phyloP scores from a whole-genome alignment of 2,113 vertebrate species.

The Silurus glanis region DNA sequence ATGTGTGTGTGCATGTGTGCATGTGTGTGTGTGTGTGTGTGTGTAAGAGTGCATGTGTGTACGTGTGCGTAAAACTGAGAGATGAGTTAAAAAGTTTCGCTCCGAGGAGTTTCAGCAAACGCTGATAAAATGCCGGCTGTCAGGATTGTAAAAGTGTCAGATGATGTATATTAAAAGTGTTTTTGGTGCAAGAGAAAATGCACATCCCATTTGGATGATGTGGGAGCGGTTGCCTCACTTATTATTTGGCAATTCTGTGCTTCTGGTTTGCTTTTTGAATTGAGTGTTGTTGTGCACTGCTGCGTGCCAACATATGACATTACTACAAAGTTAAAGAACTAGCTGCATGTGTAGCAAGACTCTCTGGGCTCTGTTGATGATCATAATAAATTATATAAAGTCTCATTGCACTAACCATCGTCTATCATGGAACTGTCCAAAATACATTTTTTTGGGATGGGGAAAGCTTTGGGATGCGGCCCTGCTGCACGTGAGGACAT shows the following conservation, averaged over 20 bases:
- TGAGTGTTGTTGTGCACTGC: background rate
- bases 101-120: background rate
- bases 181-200: background rate
- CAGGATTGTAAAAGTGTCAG: background rate
- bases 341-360: background rate
- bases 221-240: background rate
- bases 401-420: background rate
- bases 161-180: background rate
- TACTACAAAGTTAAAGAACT: background rate
- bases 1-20: slow-evolving; percentile 1
- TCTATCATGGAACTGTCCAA: background rate
- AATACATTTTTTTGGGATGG: background rate
- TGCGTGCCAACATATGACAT: background rate
- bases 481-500: slow-evolving; percentile 20
- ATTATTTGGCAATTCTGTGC: background rate
- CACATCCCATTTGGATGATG: background rate
- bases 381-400: background rate
- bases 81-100: slow-evolving; percentile 14
- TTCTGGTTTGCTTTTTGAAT: background rate
- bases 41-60: slow-evolving; percentile 28
- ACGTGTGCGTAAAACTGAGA: background rate
- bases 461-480: slow-evolving; percentile 19
- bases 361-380: background rate
- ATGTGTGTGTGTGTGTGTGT: slow-evolving; percentile 36
- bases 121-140: slow-evolving; percentile 10